Conservation (phyloP, 2,113 vertebrate genomes). For the Pollachius pollachius region DNA sequence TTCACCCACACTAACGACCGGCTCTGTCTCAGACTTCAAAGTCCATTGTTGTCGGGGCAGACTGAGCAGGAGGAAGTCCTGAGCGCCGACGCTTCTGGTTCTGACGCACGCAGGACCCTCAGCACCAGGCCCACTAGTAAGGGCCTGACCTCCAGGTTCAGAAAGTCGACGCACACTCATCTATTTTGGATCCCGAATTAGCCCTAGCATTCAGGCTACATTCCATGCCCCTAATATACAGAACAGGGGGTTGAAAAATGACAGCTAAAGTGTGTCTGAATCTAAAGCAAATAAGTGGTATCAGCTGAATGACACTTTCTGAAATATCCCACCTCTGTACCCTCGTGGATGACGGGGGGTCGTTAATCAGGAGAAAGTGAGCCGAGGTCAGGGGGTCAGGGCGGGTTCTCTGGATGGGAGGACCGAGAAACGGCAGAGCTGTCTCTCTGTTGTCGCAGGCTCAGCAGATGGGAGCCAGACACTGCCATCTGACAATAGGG, state of each 20-base stretch:
- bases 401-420: conserved; percentile 5
- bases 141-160: no score
- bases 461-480: conserved; percentile 52
- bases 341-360: no score
- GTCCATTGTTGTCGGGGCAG: not conserved
- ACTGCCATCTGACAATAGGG: conserved; percentile 19
- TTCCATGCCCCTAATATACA: not conserved
- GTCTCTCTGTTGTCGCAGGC: not conserved
- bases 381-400: not conserved
- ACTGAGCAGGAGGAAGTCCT: not conserved
- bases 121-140: not conserved
- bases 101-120: not conserved
- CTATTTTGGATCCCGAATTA: no score
- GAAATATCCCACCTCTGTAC: no score
- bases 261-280: no score
- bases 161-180: no score
- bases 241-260: not conserved
- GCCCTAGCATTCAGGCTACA: no score
- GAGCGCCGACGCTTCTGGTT: not conserved
- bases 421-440: conserved; percentile 13
- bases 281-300: no score
- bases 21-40: not conserved
- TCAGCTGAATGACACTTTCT: no score
- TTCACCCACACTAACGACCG: not conserved
- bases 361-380: not conserved